phyloP scores from a whole-genome alignment of 2,888 invertebrate species.

The Hirtodrosophila trivittata region DNA sequence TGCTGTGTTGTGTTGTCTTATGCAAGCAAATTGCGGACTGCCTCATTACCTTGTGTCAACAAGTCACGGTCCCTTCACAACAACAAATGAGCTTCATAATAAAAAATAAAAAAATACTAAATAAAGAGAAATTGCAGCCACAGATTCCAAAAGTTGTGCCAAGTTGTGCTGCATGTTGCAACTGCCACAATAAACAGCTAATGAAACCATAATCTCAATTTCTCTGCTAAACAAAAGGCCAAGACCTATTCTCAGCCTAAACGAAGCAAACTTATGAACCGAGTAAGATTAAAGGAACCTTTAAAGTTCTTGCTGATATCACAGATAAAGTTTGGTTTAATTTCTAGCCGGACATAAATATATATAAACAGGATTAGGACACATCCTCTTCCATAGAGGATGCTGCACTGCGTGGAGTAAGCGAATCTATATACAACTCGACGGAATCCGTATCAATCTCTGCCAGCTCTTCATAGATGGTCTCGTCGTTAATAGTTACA shows the following conservation, averaged over 20 bases:
- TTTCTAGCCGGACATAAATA: too few species aligned
- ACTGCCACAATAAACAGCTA: conserved; percentile 15
- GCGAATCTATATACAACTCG: conserved; percentile 65
- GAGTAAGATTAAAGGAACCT: too few species aligned
- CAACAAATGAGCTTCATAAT: conserved; percentile 44
- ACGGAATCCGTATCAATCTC: conserved; percentile 60
- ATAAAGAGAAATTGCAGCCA: conserved; percentile 3
- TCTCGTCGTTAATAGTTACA: conserved; percentile 47
- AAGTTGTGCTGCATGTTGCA: conserved; percentile 27
- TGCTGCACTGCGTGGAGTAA: not conserved
- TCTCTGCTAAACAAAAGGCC: not conserved
- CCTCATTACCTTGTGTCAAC: conserved; percentile 77
- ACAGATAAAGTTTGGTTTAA: too few species aligned
- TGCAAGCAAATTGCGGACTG: conserved; percentile 70
- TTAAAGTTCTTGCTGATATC: too few species aligned
- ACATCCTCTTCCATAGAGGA: conserved; percentile 3
- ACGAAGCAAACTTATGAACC: too few species aligned
- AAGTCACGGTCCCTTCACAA: conserved; percentile 64
- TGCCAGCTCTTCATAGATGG: conserved; percentile 62
- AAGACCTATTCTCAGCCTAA: not conserved
- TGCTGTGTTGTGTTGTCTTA: conserved; percentile 47
- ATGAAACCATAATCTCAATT: conserved; percentile 47
- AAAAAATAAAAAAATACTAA: conserved; percentile 4
- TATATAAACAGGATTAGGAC: too few species aligned
- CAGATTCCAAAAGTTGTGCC: conserved; percentile 31